Evolutionary conservation across 2,113 vertebrate species (phyloP), one percentile per base, ranked within the genome.

Genomic region (Petaurus breviceps): DNA sequence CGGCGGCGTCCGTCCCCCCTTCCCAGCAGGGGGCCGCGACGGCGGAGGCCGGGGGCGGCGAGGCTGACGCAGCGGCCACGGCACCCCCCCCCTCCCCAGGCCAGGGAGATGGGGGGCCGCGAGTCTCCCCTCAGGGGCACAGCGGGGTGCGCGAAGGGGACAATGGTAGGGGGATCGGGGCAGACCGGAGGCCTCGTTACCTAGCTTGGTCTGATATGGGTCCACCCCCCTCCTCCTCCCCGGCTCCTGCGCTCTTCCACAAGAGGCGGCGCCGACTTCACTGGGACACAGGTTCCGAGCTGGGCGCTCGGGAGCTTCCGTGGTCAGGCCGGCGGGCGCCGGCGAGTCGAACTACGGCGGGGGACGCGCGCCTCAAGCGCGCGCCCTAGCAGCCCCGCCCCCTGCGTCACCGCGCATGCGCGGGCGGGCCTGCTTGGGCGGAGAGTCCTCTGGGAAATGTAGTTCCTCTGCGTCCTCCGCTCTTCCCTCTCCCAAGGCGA

Each of bases 371-470:
- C 51, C 50, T 37, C 22, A 6, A 53, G 77, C 2, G 94, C 23
- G 77, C 77, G 93, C 43, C 89, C 68, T 3, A 37, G 68, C 4
- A 23, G n/a, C 68, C 43, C 68, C 68, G 68, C 68, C 68, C 68
- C 61, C 51, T 14, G 6, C 8, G 19, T 8, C 19, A 68, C 11
- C 7, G 7, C 19, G 5, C 16, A 22, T 22, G 68, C 68, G 68
- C 16, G 2, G n/a, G n/a, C 1, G 3, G 16, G 19, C 49, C 37
- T 3, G 2, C 3, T 19, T 23, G 49, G 0, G 92, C 97, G 95
- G 95, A 31, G 31, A 0, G 97, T 90, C 92, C 94, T 3, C 95
- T 96, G 98, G 97, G 97, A 98, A 96, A 1, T 97, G 97, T 97
- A 24, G 98, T 97, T 93, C 24, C 23, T 51, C 24, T 12, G 0